phyloP scores from a whole-genome alignment of 2,888 invertebrate genomes.

The Spilarctia lutea region DNA sequence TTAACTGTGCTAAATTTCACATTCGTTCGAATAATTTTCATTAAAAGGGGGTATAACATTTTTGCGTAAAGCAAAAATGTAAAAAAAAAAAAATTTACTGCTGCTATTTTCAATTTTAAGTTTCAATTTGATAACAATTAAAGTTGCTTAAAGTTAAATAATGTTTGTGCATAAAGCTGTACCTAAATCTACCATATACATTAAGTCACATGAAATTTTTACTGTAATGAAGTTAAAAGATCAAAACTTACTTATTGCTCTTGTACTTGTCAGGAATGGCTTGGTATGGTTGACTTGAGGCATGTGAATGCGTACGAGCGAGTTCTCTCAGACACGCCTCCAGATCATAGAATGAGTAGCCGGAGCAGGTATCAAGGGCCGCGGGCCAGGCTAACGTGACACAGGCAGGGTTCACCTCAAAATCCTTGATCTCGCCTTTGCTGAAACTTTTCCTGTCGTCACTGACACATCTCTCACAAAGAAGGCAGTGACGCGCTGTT shows the following conservation, averaged over 20 bases:
- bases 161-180: no score
- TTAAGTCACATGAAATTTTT: background rate
- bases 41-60: no score
- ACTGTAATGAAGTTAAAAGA: background rate
- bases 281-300: conserved; percentile 90
- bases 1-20: no score
- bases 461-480: conserved; percentile 68
- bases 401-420: conserved; percentile 48
- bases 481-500: conserved; percentile 91
- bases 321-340: conserved; percentile 89
- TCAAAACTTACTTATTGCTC: conserved; percentile 87
- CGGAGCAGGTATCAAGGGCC: conserved; percentile 88
- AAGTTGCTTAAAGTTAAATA: no score
- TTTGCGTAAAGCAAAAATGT: no score
- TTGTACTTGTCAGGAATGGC: conserved; percentile 97
- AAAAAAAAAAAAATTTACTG: no score
- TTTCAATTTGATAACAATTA: no score
- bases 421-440: conserved; percentile 27
- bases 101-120: no score
- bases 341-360: conserved; percentile 89
- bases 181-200: no score
- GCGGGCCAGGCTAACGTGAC: conserved; percentile 88
- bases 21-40: no score
- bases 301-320: conserved; percentile 89
- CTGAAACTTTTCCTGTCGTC: conserved; percentile 31